Base-by-base conservation (phyloP, 2,797 vertebrate genomes). In the Champsocephalus gunnari region DNA sequence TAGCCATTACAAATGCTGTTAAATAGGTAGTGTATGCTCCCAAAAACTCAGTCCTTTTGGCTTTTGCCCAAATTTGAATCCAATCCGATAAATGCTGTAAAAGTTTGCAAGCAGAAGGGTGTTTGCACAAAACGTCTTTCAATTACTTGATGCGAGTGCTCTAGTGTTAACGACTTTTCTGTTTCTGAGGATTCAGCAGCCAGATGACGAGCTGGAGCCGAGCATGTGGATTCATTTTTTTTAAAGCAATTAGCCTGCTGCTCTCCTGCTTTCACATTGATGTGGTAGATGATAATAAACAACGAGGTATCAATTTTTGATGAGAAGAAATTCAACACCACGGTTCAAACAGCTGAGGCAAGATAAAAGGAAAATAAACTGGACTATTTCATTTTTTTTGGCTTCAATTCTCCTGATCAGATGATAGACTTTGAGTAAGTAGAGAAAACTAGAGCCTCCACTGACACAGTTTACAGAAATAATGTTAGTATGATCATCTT, bases 301-400 rank as follows among this genome's bases (percentile, higher is more conserved):
- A 84, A 73, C 62, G 41, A 55, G 58, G 43, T 66, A 86, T 88
- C 41, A 66, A 90, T 89, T 80, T 88, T 87, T 87, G 60, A 87
- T 87, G 83, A 86, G 86, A 43, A 38, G 67, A 76, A 75, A 81
- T 80, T 73, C 70, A 80, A 77, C 69, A 73, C 74, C 72, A 32
- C n/a, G 16, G 47, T 14, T 24, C 54, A 75, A 83, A 67, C 77
- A 84, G 66, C 73, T 83, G 69, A 68, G 67, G 62, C 57, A 50
- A 77, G 76, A 69, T 51, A 0, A 58, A 55, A 28, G 28, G 4
- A 28, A 55, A 53, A 1, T 10, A 24, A 45, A 50, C 10, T 53
- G 11, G 56, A 71, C 63, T 14, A 43, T 61, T 71, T 44, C 1
- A 3, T 44, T 44, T n/a, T 54, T 47, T 68, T 67, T 47, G 11